Evolutionary conservation across 2,797 vertebrate species (phyloP).

Genomic region (Lateolabrax maculatus): DNA sequence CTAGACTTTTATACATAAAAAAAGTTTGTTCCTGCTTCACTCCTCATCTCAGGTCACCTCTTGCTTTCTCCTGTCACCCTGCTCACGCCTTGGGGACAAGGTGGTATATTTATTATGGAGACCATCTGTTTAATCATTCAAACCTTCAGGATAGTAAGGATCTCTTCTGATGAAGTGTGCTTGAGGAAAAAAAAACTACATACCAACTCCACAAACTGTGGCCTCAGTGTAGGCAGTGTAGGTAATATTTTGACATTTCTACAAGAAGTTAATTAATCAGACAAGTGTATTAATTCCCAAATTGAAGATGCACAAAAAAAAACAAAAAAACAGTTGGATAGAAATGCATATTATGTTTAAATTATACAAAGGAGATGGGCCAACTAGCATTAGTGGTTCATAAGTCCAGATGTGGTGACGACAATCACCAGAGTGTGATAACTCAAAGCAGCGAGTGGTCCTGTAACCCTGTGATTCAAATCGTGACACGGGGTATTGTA

Average conservation of each 20-base stretch:
- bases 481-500: not conserved
- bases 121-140: slow-evolving; percentile 24
- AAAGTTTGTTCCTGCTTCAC: not conserved
- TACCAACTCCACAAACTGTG: too few relatives aligned
- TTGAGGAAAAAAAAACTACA: too few relatives aligned
- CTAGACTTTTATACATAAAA: slow-evolving; percentile 11
- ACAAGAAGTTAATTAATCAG: too few relatives aligned
- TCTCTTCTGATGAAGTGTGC: slow-evolving; percentile 30
- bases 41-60: not conserved
- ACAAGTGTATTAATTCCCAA: too few relatives aligned
- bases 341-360: not conserved
- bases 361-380: not conserved
- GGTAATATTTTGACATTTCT: too few relatives aligned
- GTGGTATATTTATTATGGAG: slow-evolving; percentile 9
- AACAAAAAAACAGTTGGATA: not conserved
- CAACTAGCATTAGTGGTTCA: not conserved
- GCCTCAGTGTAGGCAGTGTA: not conserved
- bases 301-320: too few relatives aligned
- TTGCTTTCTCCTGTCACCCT: not conserved
- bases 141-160: not conserved
- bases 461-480: not conserved
- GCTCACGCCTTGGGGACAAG: not conserved
- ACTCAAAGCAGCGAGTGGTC: not conserved
- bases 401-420: not conserved
- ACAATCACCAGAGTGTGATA: not conserved